Percentiles rank a stretch among this genome's conserved stretches.
These are phyloP conservation scores for Drosophila parthenogenetica DNA, from an alignment of 2,888 invertebrate genomes.

Conservation along the genomic window DNA sequence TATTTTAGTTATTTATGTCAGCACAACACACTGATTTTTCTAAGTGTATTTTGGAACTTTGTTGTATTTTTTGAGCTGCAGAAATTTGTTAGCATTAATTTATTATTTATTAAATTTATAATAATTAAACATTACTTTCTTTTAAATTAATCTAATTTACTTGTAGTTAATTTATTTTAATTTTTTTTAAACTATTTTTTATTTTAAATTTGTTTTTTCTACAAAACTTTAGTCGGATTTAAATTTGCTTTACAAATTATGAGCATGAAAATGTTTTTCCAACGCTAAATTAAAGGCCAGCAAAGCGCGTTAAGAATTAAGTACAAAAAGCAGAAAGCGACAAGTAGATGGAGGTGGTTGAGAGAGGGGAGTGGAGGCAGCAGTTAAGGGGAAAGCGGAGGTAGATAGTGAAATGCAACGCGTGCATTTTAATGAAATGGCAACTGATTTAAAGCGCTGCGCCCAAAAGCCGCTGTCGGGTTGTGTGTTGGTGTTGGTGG, in stretches of 20 bases:
- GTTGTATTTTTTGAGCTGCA: neutral
- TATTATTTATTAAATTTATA: neutral
- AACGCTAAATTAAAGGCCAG: slow-evolving; percentile 56
- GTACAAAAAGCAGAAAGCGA: slow-evolving; percentile 16
- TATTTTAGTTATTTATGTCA: slow-evolving; percentile 57
- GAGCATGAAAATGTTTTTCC: slow-evolving; percentile 45
- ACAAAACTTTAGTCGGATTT: neutral
- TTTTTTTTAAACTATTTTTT: neutral
- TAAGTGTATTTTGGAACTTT: slow-evolving; percentile 4
- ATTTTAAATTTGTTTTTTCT: neutral
- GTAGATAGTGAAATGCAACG: slow-evolving; percentile 21
- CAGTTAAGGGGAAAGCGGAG: too few relatives aligned
- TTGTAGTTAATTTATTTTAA: too few relatives aligned
- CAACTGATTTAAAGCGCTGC: slow-evolving; percentile 70
- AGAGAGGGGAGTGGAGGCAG: neutral
- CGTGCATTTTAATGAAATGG: slow-evolving; percentile 75
- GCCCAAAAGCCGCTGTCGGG: slow-evolving; percentile 36
- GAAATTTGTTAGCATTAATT: slow-evolving; percentile 11
- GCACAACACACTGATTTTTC: neutral
- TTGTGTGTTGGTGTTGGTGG: slow-evolving; percentile 15
- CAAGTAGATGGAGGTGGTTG: neutral
- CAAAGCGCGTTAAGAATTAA: slow-evolving; percentile 28
- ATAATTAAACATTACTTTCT: too few relatives aligned
- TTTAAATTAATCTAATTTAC: too few relatives aligned
- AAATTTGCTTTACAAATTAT: slow-evolving; percentile 19